Base-by-base conservation (phyloP, 2,888 invertebrate genomes). In the Calliphora vomitoria region DNA sequence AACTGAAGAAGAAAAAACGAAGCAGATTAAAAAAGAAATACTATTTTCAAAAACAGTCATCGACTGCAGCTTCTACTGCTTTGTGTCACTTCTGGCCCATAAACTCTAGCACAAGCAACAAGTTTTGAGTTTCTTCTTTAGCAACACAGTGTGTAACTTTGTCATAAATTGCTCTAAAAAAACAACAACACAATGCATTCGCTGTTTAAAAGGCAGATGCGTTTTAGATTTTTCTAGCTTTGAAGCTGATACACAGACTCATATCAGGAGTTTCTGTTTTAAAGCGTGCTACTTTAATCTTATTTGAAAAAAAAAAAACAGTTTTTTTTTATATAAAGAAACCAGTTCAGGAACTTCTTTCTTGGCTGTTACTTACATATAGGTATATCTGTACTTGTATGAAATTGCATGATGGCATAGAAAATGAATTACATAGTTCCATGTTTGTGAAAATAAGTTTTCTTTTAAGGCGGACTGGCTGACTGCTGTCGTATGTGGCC, bases 391-490 rank as follows among this genome's bases (percentile, higher is more conserved):
- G 11, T 44, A 11, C 10, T 44, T 44, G 8, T 15, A 60, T 31
- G 2, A 60, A 75, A 68, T 72, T 82, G 60, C 69, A 84, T 71
- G 80, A 76, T 83, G 82, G 82, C 88, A 87, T 78, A 89, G 76
- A 87, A 84, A 89, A 87, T 85, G 78, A 85, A 85, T 85, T 79
- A 35, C 35, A 35, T 4, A 74, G 79, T 85, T 87, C 35, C 87
- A 85, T 64, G 82, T 66, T 78, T 66, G 66, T 55, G 76, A 55
- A 83, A 71, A 55, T 11, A 71, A n/a, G 31, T 41, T 47, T 25
- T 60, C 25, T 47, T 68, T 75, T 62, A 62, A 79, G 60, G 38
- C 31, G 20, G 15, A 8, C 11, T 47, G 4, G 38, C 60, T 60
- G 60, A 35, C 35, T 47, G 55, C 18, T 8, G 62, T 55, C 31